Conservation (phyloP, 2,888 invertebrate species). For the Noctua janthina region DNA sequence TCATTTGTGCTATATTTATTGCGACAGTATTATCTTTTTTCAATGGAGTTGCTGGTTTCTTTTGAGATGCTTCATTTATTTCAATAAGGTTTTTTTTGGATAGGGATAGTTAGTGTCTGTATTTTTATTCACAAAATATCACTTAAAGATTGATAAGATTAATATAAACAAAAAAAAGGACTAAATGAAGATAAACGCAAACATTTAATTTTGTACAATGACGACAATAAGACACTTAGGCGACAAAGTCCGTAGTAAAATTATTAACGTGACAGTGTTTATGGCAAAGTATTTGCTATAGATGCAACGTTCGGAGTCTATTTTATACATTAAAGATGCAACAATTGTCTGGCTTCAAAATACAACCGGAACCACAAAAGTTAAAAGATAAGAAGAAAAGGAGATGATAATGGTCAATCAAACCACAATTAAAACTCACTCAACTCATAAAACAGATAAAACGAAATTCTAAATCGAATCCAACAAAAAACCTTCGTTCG, state of each 20-base stretch:
- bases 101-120: too few species aligned
- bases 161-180: too few species aligned
- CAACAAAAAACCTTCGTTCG: conserved; percentile 72
- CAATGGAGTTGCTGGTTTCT: conserved; percentile 50
- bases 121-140: background rate
- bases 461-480: conserved; percentile 62
- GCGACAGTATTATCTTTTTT: conserved; percentile 60
- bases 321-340: background rate
- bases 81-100: background rate
- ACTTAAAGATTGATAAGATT: background rate
- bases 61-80: conserved; percentile 41
- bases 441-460: conserved; percentile 53
- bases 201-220: too few species aligned
- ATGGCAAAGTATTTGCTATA: background rate
- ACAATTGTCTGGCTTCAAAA: background rate
- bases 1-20: conserved; percentile 66
- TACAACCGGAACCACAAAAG: background rate
- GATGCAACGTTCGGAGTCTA: background rate
- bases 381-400: background rate
- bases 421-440: conserved; percentile 39
- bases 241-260: too few species aligned
- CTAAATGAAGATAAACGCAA: too few species aligned
- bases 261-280: too few species aligned
- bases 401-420: conserved; percentile 38
- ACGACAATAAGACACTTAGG: too few species aligned